A percentile compares a stretch with the other conserved stretches of the same genome.
These are phyloP conservation scores for Poecilia velifera DNA, from an alignment of 2,797 vertebrate species.

Conservation along the genomic window DNA sequence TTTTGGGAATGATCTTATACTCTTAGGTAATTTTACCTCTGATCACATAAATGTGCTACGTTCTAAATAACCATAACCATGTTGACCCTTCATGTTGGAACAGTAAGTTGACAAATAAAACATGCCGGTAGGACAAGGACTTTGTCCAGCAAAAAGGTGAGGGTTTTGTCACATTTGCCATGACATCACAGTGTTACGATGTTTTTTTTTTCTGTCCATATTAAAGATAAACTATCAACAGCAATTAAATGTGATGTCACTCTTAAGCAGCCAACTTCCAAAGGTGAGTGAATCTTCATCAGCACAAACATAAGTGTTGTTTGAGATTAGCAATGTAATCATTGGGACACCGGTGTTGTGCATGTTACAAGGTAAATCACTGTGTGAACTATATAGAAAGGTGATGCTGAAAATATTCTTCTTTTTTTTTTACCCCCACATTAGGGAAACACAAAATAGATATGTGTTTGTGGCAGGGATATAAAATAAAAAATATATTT, in stretches of 20 bases:
- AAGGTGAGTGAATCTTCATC: not conserved
- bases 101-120: not conserved
- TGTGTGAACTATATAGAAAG: not conserved
- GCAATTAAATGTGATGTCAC: not conserved
- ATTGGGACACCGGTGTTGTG: not conserved
- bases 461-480: not conserved
- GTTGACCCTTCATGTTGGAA: not conserved
- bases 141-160: not conserved
- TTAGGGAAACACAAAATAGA: not conserved
- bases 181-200: not conserved
- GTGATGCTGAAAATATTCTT: not conserved
- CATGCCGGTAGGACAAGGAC: not conserved
- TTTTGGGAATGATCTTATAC: not conserved
- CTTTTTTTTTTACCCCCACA: not conserved
- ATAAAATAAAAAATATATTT: not conserved
- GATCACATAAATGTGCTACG: not conserved
- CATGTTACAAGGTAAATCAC: not conserved
- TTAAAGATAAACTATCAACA: not conserved
- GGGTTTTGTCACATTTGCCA: not conserved
- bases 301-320: not conserved
- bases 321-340: not conserved
- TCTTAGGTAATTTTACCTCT: not conserved
- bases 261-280: not conserved
- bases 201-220: not conserved
- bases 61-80: not conserved